Evolutionary conservation across 2,888 invertebrate species (phyloP).

Genomic region (Amitus sp.): DNA sequence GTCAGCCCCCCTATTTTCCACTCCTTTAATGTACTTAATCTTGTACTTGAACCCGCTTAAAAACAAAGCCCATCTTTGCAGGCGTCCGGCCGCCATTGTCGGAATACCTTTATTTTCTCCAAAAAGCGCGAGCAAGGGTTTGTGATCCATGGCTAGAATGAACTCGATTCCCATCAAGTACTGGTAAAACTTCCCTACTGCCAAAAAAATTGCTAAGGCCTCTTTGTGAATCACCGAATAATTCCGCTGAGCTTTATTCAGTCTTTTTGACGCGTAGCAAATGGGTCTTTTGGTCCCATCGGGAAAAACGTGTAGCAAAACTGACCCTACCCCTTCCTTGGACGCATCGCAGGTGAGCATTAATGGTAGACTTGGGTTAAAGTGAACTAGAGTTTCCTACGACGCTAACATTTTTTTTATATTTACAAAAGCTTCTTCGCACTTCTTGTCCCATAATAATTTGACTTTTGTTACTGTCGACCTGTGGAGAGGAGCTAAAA

Average conservation of each 20-base stretch:
- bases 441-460: conserved; percentile 16
- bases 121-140: conserved; percentile 45
- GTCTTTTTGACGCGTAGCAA: conserved; percentile 48
- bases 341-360: conserved; percentile 39
- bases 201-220: conserved; percentile 55
- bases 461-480: background rate
- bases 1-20: conserved; percentile 23
- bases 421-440: conserved; percentile 11
- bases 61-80: conserved; percentile 26
- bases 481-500: conserved; percentile 14
- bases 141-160: conserved; percentile 50
- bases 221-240: conserved; percentile 55
- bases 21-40: conserved; percentile 22
- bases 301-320: conserved; percentile 44
- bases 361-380: conserved; percentile 36
- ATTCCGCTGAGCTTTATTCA: conserved; percentile 50
- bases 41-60: conserved; percentile 20
- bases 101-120: conserved; percentile 28
- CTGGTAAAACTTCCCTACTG: conserved; percentile 52
- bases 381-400: conserved; percentile 27
- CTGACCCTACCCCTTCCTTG: conserved; percentile 48
- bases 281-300: conserved; percentile 48
- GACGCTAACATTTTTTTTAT: conserved; percentile 13
- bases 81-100: conserved; percentile 20
- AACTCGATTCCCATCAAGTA: conserved; percentile 54